Conservation (phyloP, 2,888 invertebrate species). For the Cephus rjabovi region DNA sequence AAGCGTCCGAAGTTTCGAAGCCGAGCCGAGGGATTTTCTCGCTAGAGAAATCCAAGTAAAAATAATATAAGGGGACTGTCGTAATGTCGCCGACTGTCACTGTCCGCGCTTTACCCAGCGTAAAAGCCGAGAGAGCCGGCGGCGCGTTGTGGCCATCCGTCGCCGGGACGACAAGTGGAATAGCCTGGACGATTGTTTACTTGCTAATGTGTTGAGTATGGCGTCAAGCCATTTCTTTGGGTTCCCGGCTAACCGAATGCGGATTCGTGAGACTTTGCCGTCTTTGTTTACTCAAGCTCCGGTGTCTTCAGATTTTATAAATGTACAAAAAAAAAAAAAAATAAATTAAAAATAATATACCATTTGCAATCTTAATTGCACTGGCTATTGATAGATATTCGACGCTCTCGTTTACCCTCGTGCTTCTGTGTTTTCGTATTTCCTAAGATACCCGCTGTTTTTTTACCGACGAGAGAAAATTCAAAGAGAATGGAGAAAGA, state of each 20-base stretch:
- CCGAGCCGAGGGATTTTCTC: not conserved
- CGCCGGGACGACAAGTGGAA: slow-evolving; percentile 23
- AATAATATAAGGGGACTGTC: not conserved
- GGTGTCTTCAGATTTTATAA: not conserved
- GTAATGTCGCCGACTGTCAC: not conserved
- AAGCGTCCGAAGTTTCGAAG: not conserved
- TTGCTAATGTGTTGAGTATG: slow-evolving; percentile 24
- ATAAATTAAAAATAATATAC: not conserved
- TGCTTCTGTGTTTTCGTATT: not conserved
- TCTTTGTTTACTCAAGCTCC: not conserved
- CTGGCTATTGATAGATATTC: not conserved
- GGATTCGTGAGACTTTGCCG: not conserved
- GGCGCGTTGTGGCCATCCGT: slow-evolving; percentile 14
- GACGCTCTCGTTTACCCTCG: not conserved
- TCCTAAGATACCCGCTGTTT: not conserved
- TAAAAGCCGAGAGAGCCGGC: not conserved
- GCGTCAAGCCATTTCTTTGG: slow-evolving; percentile 20
- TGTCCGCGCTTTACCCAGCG: not conserved
- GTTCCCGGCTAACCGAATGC: not conserved
- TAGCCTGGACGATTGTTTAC: slow-evolving; percentile 20
- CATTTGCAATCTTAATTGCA: not conserved
- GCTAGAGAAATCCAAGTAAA: not conserved
- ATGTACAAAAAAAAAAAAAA: no score
- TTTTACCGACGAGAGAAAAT: not conserved
- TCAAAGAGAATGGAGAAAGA: not conserved